These are phyloP conservation scores for Cryptotis parvus DNA, from an alignment of 2,113 vertebrate genomes.

Conservation along the genomic window DNA sequence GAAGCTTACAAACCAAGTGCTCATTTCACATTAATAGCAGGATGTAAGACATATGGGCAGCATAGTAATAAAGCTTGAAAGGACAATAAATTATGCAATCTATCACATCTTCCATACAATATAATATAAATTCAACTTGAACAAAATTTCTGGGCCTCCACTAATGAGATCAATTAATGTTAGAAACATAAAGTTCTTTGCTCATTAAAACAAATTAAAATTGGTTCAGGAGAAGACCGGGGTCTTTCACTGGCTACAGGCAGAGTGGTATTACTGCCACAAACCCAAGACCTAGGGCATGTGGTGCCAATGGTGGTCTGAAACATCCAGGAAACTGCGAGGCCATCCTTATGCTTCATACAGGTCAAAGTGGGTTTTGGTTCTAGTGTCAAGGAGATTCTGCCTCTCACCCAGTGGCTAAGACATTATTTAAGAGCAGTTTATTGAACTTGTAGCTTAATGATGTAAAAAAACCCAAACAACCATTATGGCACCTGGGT, in stretches of 20 bases:
- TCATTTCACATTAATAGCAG: constrained; percentile 56
- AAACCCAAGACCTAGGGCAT: too few species aligned
- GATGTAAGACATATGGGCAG: constrained; percentile 66
- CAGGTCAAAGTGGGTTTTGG: not conserved
- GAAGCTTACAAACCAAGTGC: constrained; percentile 50
- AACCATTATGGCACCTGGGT: not conserved
- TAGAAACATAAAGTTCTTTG: constrained; percentile 29
- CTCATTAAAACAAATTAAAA: not conserved
- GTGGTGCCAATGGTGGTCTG: not conserved
- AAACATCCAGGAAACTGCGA: too few species aligned
- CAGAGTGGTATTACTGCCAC: not conserved
- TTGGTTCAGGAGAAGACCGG: not conserved
- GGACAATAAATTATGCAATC: constrained; percentile 48
- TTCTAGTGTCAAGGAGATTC: not conserved
- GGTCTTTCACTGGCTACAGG: not conserved
- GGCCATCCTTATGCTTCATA: not conserved
- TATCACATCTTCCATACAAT: constrained; percentile 36
- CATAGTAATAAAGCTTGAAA: constrained; percentile 56
- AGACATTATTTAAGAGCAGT: not conserved
- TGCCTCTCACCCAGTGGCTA: not conserved
- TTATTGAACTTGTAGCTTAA: not conserved
- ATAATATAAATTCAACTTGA: constrained; percentile 61
- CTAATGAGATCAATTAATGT: constrained; percentile 66
- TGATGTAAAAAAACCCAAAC: not conserved
- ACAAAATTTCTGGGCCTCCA: constrained; percentile 53